Evolutionary conservation across 2,113 vertebrate genomes (phyloP).

Genomic region (Tachuris rubrigastra): DNA sequence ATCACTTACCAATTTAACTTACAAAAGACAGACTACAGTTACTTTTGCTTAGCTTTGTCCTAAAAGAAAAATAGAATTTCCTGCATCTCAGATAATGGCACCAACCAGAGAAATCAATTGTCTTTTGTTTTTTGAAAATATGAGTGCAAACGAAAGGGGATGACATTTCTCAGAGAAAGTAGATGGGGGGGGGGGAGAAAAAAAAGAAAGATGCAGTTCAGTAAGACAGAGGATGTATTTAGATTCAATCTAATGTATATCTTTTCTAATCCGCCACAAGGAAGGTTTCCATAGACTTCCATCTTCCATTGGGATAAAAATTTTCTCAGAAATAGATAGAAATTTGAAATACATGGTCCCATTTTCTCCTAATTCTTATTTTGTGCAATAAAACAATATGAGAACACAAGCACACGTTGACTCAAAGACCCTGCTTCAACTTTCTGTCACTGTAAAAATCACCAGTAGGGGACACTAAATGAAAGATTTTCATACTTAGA

Average conservation of each 20-base stretch:
- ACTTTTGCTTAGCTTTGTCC: background rate
- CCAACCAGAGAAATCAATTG: background rate
- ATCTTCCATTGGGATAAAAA: background rate
- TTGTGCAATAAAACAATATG: background rate
- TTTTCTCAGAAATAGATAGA: background rate
- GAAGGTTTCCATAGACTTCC: background rate
- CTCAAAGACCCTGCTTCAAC: background rate
- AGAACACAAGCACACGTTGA: background rate
- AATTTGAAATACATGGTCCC: background rate
- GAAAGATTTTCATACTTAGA: background rate
- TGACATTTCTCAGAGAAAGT: background rate
- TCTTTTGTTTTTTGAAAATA: background rate
- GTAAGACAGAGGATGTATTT: background rate
- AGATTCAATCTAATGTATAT: background rate
- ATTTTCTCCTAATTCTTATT: background rate
- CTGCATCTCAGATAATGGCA: background rate
- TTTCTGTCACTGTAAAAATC: background rate
- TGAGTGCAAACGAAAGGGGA: background rate
- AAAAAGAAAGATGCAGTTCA: background rate
- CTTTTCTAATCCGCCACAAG: background rate
- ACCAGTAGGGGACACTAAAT: background rate
- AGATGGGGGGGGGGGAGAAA: accelerated
- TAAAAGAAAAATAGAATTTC: background rate
- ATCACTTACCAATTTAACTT: constrained; percentile 23
- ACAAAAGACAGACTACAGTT: background rate